Conservation (phyloP, 2,797 vertebrate genomes). For the Leuciscus waleckii region DNA sequence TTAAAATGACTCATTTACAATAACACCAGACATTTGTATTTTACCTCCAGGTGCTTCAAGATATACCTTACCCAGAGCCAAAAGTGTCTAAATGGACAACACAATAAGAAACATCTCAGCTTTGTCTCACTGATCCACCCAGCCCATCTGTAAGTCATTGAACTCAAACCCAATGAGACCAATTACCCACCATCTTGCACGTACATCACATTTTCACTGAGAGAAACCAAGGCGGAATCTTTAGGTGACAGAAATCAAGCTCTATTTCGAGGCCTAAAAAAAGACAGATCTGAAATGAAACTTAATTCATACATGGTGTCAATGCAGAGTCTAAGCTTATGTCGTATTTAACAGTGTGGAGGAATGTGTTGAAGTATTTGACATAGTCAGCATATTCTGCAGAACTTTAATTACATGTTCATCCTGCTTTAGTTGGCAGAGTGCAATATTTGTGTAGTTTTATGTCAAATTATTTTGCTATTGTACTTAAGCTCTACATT, state of each 20-base stretch:
- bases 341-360: neutral
- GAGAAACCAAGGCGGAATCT: constrained; percentile 17
- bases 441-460: neutral
- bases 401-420: constrained; percentile 10
- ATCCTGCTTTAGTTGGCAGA: constrained; percentile 11
- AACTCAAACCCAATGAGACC: constrained; percentile 55
- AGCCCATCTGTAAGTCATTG: constrained; percentile 59
- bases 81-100: constrained; percentile 10
- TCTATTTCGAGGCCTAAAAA: constrained; percentile 3
- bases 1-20: neutral
- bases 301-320: neutral
- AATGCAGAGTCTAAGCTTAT: neutral
- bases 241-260: constrained; percentile 9
- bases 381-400: constrained; percentile 10
- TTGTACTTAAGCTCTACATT: neutral
- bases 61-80: neutral
- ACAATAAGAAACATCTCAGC: constrained; percentile 49
- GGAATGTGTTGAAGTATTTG: neutral
- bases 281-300: constrained; percentile 36
- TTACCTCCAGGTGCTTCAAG: neutral
- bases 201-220: constrained; percentile 34
- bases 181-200: constrained; percentile 50
- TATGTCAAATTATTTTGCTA: neutral
- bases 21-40: neutral
- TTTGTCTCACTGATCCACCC: constrained; percentile 45